phyloP scores from a whole-genome alignment of 2,113 vertebrate genomes.

The Ciconia boyciana region DNA sequence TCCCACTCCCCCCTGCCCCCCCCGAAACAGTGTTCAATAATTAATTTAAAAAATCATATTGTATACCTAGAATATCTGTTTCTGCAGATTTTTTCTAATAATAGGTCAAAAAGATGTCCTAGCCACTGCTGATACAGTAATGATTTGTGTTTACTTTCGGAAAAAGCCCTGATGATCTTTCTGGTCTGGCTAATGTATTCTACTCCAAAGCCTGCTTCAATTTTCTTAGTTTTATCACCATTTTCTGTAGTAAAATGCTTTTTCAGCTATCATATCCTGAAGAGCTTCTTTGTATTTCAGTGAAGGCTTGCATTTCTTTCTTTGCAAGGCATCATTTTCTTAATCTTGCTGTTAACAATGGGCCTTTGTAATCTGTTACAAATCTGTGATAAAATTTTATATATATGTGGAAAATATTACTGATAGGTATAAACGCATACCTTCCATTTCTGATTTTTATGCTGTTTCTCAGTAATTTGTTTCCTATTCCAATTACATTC shows the following conservation, averaged over 20 bases:
- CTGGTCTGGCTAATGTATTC: background rate
- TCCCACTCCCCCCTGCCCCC: background rate
- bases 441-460: background rate
- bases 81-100: background rate
- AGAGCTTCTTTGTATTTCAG: background rate
- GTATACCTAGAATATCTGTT: background rate
- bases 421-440: background rate
- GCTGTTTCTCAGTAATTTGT: conserved; percentile 33
- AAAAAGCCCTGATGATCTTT: background rate
- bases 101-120: background rate
- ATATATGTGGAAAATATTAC: background rate
- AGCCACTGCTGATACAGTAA: background rate
- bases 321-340: background rate
- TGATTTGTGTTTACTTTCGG: background rate
- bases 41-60: background rate
- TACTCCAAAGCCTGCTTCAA: background rate
- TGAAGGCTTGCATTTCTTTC: background rate
- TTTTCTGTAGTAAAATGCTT: background rate
- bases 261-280: background rate
- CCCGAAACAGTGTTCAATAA: background rate
- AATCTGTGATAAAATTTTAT: background rate
- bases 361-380: background rate
- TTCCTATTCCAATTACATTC: conserved; percentile 47
- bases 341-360: background rate
- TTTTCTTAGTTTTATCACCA: background rate